A percentile compares a stretch with the other conserved stretches of the same genome.
phyloP scores from a whole-genome alignment of 2,797 vertebrate species.

The Sciurus carolinensis region DNA sequence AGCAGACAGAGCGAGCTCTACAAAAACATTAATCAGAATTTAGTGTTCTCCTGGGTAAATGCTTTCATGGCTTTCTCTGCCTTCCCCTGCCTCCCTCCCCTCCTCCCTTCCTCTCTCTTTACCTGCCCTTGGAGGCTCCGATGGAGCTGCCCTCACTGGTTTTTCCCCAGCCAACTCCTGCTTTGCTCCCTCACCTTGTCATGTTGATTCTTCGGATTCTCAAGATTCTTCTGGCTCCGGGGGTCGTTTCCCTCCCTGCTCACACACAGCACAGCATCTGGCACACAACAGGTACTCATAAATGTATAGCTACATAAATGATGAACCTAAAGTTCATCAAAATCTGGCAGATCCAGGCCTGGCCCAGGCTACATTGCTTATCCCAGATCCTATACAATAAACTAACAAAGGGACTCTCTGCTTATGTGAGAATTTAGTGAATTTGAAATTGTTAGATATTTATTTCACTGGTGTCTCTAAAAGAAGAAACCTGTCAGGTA shows the following conservation, averaged over 20 bases:
- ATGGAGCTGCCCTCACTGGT: neutral
- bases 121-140: neutral
- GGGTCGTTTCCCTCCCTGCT: neutral
- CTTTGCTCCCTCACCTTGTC: neutral
- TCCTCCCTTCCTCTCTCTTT: neutral
- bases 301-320: neutral
- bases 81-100: accelerated
- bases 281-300: neutral
- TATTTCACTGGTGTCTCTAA: neutral
- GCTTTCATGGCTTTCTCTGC: neutral
- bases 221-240: neutral
- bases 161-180: neutral
- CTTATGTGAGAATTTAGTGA: neutral
- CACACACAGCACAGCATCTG: neutral
- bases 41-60: neutral
- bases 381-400: neutral
- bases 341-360: neutral
- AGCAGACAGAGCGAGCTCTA: neutral
- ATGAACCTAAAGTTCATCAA: neutral
- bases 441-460: neutral
- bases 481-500: neutral
- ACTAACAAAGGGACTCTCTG: neutral
- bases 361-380: neutral
- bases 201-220: neutral
- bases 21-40: neutral